Conservation (phyloP, 1,140 invertebrate species). For the Pogonus chalceus region DNA sequence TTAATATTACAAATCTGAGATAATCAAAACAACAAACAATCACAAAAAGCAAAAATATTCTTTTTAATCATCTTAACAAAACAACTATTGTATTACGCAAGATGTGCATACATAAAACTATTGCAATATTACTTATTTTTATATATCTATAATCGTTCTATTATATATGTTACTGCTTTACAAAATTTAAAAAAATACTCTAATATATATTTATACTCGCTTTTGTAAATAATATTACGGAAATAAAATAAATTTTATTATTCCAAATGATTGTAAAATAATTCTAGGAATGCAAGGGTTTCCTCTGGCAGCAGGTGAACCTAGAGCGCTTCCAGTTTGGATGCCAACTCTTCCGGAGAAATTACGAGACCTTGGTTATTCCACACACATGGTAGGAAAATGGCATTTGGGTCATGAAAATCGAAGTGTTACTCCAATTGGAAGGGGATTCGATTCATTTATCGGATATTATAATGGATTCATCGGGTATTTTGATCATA, state of each 20-base stretch:
- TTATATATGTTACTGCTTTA: too few relatives aligned
- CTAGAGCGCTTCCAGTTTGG: conserved; percentile 46
- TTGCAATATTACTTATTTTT: too few relatives aligned
- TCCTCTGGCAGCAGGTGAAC: conserved; percentile 43
- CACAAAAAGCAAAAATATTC: too few relatives aligned
- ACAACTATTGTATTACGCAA: too few relatives aligned
- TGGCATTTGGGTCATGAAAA: conserved; percentile 62
- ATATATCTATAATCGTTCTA: too few relatives aligned
- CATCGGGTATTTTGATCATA: conserved; percentile 50
- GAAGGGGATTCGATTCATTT: conserved; percentile 52
- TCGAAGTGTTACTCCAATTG: conserved; percentile 38
- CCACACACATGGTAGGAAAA: conserved; percentile 77
- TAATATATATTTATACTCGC: too few relatives aligned
- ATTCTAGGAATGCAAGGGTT: conserved; percentile 49
- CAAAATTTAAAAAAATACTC: too few relatives aligned
- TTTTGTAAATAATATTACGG: too few relatives aligned
- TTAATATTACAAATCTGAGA: too few relatives aligned
- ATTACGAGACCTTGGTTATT: conserved; percentile 65
- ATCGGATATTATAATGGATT: conserved; percentile 55
- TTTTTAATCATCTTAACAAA: too few relatives aligned
- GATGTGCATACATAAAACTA: too few relatives aligned
- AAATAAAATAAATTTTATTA: neutral
- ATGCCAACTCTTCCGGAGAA: conserved; percentile 55
- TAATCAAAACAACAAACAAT: too few relatives aligned
- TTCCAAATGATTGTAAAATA: neutral